phyloP scores from a whole-genome alignment of 2,888 invertebrate species.

The Tanypteryx hageni region DNA sequence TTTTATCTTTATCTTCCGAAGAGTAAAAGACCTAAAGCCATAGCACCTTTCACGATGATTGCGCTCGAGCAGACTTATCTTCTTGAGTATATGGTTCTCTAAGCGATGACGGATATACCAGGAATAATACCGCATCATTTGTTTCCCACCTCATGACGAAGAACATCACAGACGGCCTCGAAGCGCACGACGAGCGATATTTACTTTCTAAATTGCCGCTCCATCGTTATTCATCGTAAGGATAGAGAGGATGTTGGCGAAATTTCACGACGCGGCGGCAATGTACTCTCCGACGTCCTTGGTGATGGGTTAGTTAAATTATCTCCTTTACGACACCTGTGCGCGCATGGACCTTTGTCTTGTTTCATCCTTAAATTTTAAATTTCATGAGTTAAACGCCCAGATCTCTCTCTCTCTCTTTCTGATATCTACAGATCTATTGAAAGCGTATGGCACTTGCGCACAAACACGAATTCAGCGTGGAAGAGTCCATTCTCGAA shows the following conservation, averaged over 20 bases:
- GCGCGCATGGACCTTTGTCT: too few species aligned
- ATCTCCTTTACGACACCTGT: too few species aligned
- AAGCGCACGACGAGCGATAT: neutral
- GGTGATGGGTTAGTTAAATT: too few species aligned
- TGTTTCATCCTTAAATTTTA: too few species aligned
- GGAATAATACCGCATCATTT: neutral
- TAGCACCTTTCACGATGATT: neutral
- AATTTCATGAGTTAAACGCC: too few species aligned
- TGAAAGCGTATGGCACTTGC: too few species aligned
- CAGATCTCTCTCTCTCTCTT: too few species aligned
- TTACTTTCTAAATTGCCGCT: conserved; percentile 10
- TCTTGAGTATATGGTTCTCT: neutral
- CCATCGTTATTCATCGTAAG: neutral
- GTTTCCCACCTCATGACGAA: neutral
- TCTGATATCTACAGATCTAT: too few species aligned
- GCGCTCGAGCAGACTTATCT: neutral
- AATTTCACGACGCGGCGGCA: neutral
- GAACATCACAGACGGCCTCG: neutral
- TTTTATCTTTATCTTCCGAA: too few species aligned
- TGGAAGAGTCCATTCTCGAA: too few species aligned
- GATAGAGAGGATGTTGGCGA: neutral
- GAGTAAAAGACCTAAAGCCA: too few species aligned
- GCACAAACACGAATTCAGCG: too few species aligned
- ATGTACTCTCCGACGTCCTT: neutral
- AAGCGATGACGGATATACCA: neutral